Conservation (phyloP, 2,113 vertebrate genomes). For the Cololabis saira region DNA sequence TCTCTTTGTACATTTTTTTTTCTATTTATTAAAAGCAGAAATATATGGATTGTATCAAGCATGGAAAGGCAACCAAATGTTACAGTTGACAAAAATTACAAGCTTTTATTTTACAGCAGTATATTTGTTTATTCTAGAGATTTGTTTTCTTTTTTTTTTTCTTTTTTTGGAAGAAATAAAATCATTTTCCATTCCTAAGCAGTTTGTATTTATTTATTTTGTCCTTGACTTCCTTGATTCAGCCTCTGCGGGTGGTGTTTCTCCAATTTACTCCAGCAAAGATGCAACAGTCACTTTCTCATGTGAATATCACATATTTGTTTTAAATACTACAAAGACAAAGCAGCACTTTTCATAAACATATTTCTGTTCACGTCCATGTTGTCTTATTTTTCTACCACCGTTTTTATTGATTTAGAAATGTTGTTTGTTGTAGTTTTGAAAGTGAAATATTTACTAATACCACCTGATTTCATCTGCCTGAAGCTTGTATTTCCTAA, state of each 20-base stretch:
- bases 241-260: no score
- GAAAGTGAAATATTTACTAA: no score
- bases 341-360: no score
- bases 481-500: no score
- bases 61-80: slow-evolving; percentile 71
- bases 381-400: no score
- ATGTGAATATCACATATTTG: no score
- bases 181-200: slow-evolving; percentile 80
- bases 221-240: slow-evolving; percentile 5
- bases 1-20: slow-evolving; percentile 77
- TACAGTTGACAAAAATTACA: slow-evolving; percentile 69
- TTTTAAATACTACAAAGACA: no score
- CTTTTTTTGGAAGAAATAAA: slow-evolving; percentile 81
- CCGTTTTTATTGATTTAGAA: no score
- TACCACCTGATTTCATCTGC: no score
- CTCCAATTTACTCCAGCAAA: not conserved
- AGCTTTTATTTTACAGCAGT: slow-evolving; percentile 80
- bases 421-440: no score
- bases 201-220: not conserved
- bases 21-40: slow-evolving; percentile 85
- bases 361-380: no score
- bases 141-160: slow-evolving; percentile 64
- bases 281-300: no score
- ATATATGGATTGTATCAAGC: slow-evolving; percentile 82
- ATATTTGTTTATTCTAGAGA: slow-evolving; percentile 74